Conservation (phyloP, 2,888 invertebrate genomes). For the Rhagophthalmus giganteus region DNA sequence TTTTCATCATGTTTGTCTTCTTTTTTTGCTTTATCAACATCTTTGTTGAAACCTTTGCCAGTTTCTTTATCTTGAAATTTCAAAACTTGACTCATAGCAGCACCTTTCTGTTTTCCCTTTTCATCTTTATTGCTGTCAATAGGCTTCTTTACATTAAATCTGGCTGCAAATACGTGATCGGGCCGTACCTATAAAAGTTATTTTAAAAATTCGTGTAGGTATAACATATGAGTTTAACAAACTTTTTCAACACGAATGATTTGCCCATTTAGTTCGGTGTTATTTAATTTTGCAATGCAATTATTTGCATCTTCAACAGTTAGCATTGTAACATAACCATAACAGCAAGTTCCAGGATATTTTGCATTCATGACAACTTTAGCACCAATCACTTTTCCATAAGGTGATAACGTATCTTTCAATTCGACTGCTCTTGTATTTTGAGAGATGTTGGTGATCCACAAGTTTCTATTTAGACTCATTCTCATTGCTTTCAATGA, state of each 20-base stretch:
- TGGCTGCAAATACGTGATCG: slow-evolving; percentile 48
- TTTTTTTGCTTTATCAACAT: slow-evolving; percentile 22
- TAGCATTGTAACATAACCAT: slow-evolving; percentile 96
- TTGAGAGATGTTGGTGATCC: slow-evolving; percentile 93
- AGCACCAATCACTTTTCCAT: slow-evolving; percentile 93
- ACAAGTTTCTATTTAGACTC: slow-evolving; percentile 71
- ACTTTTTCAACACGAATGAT: slow-evolving; percentile 95
- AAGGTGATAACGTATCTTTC: slow-evolving; percentile 88
- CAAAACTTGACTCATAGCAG: too few species aligned
- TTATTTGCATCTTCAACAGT: slow-evolving; percentile 85
- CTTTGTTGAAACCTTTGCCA: too few species aligned
- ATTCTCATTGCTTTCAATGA: slow-evolving; percentile 33
- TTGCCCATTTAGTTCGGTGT: slow-evolving; percentile 91
- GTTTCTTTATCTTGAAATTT: too few species aligned
- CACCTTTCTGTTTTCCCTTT: slow-evolving; percentile 8
- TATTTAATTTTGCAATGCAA: slow-evolving; percentile 87
- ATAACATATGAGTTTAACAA: too few species aligned
- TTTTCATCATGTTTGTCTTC: slow-evolving; percentile 32
- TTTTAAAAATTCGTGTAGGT: too few species aligned
- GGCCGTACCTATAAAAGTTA: slow-evolving; percentile 45
- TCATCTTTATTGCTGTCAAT: slow-evolving; percentile 36
- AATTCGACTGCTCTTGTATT: slow-evolving; percentile 91
- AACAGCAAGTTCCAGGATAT: slow-evolving; percentile 90
- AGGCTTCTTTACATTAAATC: slow-evolving; percentile 26
- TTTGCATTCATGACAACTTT: slow-evolving; percentile 96